Conservation (phyloP, 1,140 invertebrate genomes). For the Oryctes rhinoceros region DNA sequence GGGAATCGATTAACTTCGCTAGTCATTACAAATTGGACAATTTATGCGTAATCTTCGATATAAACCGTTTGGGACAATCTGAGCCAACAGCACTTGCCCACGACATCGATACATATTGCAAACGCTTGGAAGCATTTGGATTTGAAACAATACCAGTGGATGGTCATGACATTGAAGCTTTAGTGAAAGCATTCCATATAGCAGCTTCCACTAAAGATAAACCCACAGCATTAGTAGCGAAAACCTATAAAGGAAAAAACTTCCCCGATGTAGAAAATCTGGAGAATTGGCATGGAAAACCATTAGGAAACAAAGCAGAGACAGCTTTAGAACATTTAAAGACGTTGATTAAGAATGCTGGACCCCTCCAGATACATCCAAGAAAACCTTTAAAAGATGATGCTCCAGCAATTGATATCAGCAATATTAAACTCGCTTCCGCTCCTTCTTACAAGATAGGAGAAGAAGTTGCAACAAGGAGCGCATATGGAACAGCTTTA, state of each 20-base stretch:
- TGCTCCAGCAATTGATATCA: constrained; percentile 77
- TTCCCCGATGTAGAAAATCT: constrained; percentile 90
- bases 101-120: constrained; percentile 88
- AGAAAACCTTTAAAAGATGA: constrained; percentile 74
- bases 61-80: constrained; percentile 97
- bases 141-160: constrained; percentile 93
- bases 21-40: constrained; percentile 96
- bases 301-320: constrained; percentile 84
- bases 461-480: constrained; percentile 87
- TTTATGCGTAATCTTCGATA: constrained; percentile 95
- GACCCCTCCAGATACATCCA: constrained; percentile 66
- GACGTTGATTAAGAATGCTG: constrained; percentile 71
- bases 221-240: constrained; percentile 93
- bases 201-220: constrained; percentile 79
- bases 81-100: constrained; percentile 94
- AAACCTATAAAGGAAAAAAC: constrained; percentile 95
- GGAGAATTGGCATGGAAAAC: constrained; percentile 98
- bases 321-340: constrained; percentile 77
- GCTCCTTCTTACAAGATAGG: constrained; percentile 87
- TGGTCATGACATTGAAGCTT: constrained; percentile 93
- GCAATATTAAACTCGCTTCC: constrained; percentile 78
- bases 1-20: constrained; percentile 97
- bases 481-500: constrained; percentile 88
- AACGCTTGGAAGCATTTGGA: constrained; percentile 91
- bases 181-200: constrained; percentile 88